phyloP scores from a whole-genome alignment of 35 echinoderm and acorn worm species.

The Acanthaster planci region DNA sequence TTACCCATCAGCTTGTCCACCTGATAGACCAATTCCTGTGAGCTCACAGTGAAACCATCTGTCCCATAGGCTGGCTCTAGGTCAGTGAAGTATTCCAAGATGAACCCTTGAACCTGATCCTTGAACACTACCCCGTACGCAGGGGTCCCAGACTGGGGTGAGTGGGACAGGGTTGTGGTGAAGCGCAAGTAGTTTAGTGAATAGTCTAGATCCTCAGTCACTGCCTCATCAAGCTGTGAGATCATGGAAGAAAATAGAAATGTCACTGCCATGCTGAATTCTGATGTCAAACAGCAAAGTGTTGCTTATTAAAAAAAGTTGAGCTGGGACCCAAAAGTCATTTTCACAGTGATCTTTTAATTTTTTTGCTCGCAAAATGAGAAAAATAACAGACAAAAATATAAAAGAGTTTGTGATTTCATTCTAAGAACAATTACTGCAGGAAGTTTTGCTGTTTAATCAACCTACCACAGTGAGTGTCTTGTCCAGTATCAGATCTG shows the following conservation, averaged over 20 bases:
- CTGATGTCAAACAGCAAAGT: too few relatives aligned
- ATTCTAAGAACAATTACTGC: background rate
- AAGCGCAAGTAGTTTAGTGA: constrained; percentile 40
- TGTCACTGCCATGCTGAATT: too few relatives aligned
- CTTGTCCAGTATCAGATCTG: constrained; percentile 26
- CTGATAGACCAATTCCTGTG: background rate
- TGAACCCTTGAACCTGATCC: constrained; percentile 2
- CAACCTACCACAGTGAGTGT: constrained; percentile 27
- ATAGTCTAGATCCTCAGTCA: constrained; percentile 21
- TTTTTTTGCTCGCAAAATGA: background rate
- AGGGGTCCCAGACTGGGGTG: background rate
- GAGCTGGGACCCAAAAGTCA: too few relatives aligned
- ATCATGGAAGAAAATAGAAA: too few relatives aligned
- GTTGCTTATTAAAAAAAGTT: too few relatives aligned
- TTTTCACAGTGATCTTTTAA: too few relatives aligned
- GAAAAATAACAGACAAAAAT: background rate
- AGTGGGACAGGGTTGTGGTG: constrained; percentile 42
- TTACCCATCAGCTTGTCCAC: background rate
- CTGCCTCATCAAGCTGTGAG: background rate
- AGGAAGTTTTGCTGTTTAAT: background rate
- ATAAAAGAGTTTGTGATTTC: too few relatives aligned
- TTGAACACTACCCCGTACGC: constrained; percentile 19
- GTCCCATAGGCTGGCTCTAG: constrained; percentile 1
- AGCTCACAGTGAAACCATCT: background rate
- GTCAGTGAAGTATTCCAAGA: constrained; percentile 21